Conservation (phyloP, 1,140 invertebrate species). For the Phocides pigmalion region DNA sequence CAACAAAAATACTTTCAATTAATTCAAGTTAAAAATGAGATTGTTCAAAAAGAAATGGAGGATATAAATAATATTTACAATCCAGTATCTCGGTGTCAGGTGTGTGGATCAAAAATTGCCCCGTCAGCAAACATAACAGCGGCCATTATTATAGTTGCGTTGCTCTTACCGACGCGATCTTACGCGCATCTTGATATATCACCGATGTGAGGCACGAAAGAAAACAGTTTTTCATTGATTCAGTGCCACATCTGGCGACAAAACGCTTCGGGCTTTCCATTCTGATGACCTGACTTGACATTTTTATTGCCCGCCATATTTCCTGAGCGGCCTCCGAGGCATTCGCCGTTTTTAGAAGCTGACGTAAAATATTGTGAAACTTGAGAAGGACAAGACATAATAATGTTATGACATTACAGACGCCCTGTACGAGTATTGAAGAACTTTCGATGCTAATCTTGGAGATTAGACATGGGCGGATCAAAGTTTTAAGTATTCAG, state of each 20-base stretch:
- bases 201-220: conserved; percentile 70
- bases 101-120: conserved; percentile 66
- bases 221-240: conserved; percentile 83
- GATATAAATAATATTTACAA: conserved; percentile 13
- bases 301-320: conserved; percentile 82
- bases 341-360: conserved; percentile 67
- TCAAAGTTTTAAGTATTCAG: neutral
- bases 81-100: conserved; percentile 50
- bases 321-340: conserved; percentile 70
- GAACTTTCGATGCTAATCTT: conserved; percentile 6
- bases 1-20: too few species aligned
- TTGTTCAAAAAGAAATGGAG: neutral
- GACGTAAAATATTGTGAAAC: conserved; percentile 76
- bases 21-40: too few species aligned
- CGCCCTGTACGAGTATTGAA: conserved; percentile 55
- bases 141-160: conserved; percentile 64
- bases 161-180: conserved; percentile 49
- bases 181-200: conserved; percentile 64
- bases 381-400: conserved; percentile 60
- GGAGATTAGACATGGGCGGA: neutral
- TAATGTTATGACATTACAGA: conserved; percentile 62
- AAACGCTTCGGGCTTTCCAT: conserved; percentile 77
- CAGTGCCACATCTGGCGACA: conserved; percentile 78
- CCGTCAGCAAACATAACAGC: conserved; percentile 64
- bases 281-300: conserved; percentile 83